Conservation (phyloP, 2,797 vertebrate species). For the Tiaroga cobitis region DNA sequence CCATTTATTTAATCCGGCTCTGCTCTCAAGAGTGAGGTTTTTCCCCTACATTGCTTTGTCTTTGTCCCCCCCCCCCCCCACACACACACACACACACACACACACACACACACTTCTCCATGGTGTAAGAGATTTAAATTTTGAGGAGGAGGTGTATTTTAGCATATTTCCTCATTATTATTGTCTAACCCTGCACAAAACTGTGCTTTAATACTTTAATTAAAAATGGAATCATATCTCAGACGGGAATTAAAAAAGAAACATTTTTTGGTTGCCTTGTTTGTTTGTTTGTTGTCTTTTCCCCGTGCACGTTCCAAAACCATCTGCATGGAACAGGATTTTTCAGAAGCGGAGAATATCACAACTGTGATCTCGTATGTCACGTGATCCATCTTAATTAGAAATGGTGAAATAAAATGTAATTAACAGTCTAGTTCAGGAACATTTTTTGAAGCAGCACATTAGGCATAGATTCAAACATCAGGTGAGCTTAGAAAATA, state of each 20-base stretch:
- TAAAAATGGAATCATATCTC: constrained; percentile 82
- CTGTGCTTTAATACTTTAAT: constrained; percentile 80
- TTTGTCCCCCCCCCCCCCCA: constrained; percentile 47
- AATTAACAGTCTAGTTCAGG: constrained; percentile 54
- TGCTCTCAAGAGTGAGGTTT: constrained; percentile 74
- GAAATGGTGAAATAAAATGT: constrained; percentile 59
- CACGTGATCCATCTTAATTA: constrained; percentile 83
- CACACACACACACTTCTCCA: constrained; percentile 48
- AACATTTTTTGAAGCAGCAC: constrained; percentile 27
- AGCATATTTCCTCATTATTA: constrained; percentile 78
- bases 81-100: background rate
- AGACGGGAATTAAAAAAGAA: constrained; percentile 78
- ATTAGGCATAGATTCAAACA: background rate
- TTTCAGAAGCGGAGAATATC: constrained; percentile 77
- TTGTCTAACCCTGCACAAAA: constrained; percentile 71
- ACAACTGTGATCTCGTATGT: constrained; percentile 81
- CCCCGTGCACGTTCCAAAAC: constrained; percentile 75
- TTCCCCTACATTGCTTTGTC: constrained; percentile 58
- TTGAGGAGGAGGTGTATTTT: constrained; percentile 70
- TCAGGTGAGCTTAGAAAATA: constrained; percentile 8
- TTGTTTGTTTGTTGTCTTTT: constrained; percentile 77
- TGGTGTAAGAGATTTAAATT: constrained; percentile 71
- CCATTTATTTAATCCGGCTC: too few species aligned
- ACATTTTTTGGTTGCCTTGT: constrained; percentile 78
- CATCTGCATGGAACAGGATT: constrained; percentile 82